These are phyloP conservation scores for Drosophila suzukii DNA, from an alignment of 1,140 invertebrate species.

Conservation along the genomic window DNA sequence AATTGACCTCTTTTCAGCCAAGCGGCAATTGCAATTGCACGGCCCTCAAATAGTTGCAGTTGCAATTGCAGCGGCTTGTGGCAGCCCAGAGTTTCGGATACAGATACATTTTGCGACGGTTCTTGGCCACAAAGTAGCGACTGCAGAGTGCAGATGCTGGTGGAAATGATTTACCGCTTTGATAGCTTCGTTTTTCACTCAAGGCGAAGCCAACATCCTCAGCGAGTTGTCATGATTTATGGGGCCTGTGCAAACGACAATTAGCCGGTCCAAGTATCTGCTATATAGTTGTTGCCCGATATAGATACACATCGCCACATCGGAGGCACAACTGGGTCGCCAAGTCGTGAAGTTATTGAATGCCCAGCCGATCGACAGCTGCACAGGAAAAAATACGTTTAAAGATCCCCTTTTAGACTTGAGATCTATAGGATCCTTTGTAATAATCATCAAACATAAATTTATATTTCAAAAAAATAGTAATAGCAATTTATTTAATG, in stretches of 20 bases:
- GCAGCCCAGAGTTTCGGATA: slow-evolving; percentile 42
- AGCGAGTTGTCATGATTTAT: slow-evolving; percentile 76
- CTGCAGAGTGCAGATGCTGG: slow-evolving; percentile 27
- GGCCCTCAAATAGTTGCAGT: slow-evolving; percentile 59
- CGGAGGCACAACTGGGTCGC: slow-evolving; percentile 71
- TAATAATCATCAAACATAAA: too few species aligned
- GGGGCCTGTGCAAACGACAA: slow-evolving; percentile 63
- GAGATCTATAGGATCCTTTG: too few species aligned
- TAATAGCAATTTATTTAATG: too few species aligned
- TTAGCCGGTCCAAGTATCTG: slow-evolving; percentile 68
- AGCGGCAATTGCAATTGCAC: slow-evolving; percentile 80
- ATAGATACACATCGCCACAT: slow-evolving; percentile 63
- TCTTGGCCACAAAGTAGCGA: slow-evolving; percentile 51
- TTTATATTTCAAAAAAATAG: too few species aligned
- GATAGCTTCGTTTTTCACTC: slow-evolving; percentile 46
- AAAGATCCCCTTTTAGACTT: background rate
- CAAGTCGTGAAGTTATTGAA: slow-evolving; percentile 37
- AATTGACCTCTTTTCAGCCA: slow-evolving; percentile 80
- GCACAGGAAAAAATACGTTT: slow-evolving; percentile 17
- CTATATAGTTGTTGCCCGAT: slow-evolving; percentile 54
- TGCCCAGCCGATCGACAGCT: slow-evolving; percentile 42
- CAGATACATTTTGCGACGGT: slow-evolving; percentile 47
- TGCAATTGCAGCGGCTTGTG: slow-evolving; percentile 24
- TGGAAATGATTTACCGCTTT: slow-evolving; percentile 69
- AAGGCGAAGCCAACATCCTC: slow-evolving; percentile 71